Evolutionary conservation across 2,888 invertebrate species (phyloP).

Genomic region (Heterodera filipjevi): DNA sequence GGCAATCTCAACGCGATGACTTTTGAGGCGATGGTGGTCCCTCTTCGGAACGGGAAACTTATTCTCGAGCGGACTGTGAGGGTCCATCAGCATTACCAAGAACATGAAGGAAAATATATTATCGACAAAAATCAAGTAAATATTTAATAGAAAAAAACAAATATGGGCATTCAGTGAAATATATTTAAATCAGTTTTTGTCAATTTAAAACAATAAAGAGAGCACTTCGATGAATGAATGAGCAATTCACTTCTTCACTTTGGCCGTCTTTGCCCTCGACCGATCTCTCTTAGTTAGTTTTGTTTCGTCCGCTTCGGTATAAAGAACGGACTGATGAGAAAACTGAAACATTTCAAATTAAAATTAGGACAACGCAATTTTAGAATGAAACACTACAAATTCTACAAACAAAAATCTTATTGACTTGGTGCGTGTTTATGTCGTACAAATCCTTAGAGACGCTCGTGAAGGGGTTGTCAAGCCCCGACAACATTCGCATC

Average conservation of each 20-base stretch:
- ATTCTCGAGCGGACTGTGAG: not conserved
- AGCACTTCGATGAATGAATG: conserved; percentile 11
- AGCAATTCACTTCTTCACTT: conserved; percentile 57
- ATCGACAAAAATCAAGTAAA: not conserved
- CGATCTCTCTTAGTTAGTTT: conserved; percentile 55
- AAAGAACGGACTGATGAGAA: conserved; percentile 55
- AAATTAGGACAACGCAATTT: not conserved
- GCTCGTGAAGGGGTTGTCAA: conserved; percentile 13
- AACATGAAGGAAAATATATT: not conserved
- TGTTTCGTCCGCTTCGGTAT: conserved; percentile 57
- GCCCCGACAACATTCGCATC: not conserved
- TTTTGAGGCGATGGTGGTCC: not conserved
- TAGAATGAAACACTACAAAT: not conserved
- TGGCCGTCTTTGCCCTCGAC: conserved; percentile 62
- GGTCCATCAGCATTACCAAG: not conserved
- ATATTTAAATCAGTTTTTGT: no score
- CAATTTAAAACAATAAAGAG: conserved; percentile 30
- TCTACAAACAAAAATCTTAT: not conserved
- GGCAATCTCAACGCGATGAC: not conserved
- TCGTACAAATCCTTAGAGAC: conserved; percentile 43
- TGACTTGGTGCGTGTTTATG: conserved; percentile 33
- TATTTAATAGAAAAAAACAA: not conserved
- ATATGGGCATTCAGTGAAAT: no score
- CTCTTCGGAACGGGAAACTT: not conserved
- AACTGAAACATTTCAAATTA: conserved; percentile 42